Evolutionary conservation across 2,888 invertebrate genomes (phyloP).

Genomic region (Monoplex corrugatus): DNA sequence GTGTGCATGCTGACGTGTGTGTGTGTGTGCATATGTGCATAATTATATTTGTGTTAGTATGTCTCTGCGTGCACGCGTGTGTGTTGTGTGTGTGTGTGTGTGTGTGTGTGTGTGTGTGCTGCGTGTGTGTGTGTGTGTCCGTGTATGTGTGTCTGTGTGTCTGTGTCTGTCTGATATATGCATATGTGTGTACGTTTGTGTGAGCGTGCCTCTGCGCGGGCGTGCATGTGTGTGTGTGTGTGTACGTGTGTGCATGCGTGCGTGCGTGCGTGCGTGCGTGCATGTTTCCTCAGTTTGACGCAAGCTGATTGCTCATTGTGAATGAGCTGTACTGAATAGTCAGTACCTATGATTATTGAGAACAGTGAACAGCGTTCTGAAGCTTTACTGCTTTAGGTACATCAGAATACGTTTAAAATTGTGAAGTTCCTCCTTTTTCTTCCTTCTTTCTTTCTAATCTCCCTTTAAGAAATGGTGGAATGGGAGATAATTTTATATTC

Average conservation of each 20-base stretch:
- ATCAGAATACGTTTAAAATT: too few species aligned
- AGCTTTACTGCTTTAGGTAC: too few species aligned
- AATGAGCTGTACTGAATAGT: too few species aligned
- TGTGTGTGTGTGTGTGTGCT: not conserved
- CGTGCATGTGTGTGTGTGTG: not conserved
- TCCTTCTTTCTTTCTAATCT: too few species aligned
- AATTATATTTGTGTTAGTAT: too few species aligned
- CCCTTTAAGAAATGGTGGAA: too few species aligned
- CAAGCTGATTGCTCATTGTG: not conserved
- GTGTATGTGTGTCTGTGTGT: conserved; percentile 11
- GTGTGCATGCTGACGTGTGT: not conserved
- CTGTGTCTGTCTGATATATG: too few species aligned
- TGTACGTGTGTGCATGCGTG: not conserved
- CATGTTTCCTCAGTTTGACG: not conserved
- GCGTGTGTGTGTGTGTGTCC: too few species aligned
- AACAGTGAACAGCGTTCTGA: too few species aligned
- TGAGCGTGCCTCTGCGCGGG: not conserved
- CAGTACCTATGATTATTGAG: too few species aligned
- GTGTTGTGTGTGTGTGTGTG: not conserved
- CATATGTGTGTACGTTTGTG: not conserved
- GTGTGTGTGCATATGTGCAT: not conserved
- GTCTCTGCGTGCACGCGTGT: not conserved
- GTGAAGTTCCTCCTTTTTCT: too few species aligned
- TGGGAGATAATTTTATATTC: too few species aligned
- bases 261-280: not conserved